These are phyloP conservation scores for Adoxophyes honmai DNA, from an alignment of 1,140 invertebrate genomes.

Conservation along the genomic window DNA sequence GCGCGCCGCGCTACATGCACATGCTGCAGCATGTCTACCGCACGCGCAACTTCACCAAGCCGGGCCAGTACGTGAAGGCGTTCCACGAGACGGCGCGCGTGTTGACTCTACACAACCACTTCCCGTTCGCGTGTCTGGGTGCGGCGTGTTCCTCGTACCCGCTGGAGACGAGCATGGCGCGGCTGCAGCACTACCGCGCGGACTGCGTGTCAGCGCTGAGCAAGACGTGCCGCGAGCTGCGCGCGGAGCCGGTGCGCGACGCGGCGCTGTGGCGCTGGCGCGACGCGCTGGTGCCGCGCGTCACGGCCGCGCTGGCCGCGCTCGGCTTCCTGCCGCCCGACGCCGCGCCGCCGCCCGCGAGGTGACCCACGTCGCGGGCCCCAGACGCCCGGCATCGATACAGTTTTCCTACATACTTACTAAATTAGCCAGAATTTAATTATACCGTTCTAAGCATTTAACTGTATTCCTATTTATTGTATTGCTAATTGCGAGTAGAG, in stretches of 20 bases:
- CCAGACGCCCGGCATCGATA: neutral
- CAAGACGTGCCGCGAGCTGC: constrained; percentile 90
- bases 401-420: too few relatives aligned
- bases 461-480: constrained; percentile 13
- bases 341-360: constrained; percentile 23
- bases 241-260: constrained; percentile 89
- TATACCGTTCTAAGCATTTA: constrained; percentile 13
- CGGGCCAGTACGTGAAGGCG: constrained; percentile 95
- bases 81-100: constrained; percentile 95
- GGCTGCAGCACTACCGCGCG: constrained; percentile 95
- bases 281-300: constrained; percentile 83
- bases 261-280: constrained; percentile 93
- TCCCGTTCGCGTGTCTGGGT: constrained; percentile 92
- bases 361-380: constrained; percentile 16
- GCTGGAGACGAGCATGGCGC: constrained; percentile 89
- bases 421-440: neutral
- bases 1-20: constrained; percentile 93
- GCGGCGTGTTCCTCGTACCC: constrained; percentile 91
- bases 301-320: constrained; percentile 82
- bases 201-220: constrained; percentile 94
- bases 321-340: constrained; percentile 83
- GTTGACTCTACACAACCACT: constrained; percentile 94
- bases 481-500: constrained; percentile 3
- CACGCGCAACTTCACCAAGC: constrained; percentile 94
- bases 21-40: constrained; percentile 96